Base-by-base conservation (phyloP, 2,888 invertebrate species). In the Mesorhabditis spiculigera region DNA sequence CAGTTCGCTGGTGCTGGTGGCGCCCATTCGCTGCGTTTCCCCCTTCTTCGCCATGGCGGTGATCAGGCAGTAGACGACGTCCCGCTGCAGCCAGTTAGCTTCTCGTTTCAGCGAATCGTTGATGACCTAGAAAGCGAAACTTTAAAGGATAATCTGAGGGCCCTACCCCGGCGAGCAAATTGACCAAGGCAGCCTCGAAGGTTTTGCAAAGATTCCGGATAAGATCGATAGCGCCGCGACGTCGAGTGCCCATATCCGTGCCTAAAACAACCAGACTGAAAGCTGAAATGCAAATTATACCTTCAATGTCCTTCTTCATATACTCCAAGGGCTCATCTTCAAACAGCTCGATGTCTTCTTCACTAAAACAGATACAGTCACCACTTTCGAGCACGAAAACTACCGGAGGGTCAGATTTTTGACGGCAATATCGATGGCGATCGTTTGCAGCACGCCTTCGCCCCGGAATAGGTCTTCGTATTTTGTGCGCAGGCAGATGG, bases 321-420 rank as follows among this genome's bases (percentile, higher is more conserved):
- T 94, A 96, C 88, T 99, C 98, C 85, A 98, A 95, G 0, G 98
- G 93, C 86, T 96, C 97, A 86, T 97, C 96, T 87, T 95, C 95
- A 87, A 98, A 98, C 64, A 95, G 87, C 87, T 98, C 98, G 87
- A 94, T 92, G 87, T 99, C 98, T 0, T 94, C 92, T 68, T 50
- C 58, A 10, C 58, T 50, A 50, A 50, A 50, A 2, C 8, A 50
- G 58, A 50, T 13, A 10, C 10, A 50, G n/a, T 50, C 8, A 50
- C 28, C 28, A 50, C n/a, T 50, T 13, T 50, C 58, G n/a, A 50
- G n/a, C 58, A 50, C 58, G n/a, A 50, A 13, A 50, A 50, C 8
- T 91, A 91, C 89, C 97, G 90, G 80, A 99, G 94, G 87, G 95
- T 93, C 90, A 99, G 93, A 86, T 97, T 98, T 0, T 97, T 96